phyloP scores from a whole-genome alignment of 2,113 vertebrate species.

The Urocolius indicus region DNA sequence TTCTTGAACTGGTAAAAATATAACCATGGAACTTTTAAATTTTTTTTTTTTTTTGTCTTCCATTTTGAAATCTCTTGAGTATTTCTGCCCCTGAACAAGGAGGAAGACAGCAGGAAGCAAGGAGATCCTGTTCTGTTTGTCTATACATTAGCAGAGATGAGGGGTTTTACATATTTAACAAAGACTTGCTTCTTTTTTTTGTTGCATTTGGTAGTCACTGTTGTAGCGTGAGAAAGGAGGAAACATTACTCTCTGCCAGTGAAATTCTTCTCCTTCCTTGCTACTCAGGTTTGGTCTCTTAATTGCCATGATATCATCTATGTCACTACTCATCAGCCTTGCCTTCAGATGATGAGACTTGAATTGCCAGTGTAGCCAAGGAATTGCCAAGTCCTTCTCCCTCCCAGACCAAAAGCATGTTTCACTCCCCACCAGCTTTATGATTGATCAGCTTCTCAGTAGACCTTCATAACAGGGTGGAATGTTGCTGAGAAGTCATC shows the following conservation, averaged over 20 bases:
- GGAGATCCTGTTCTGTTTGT: slow-evolving; percentile 18
- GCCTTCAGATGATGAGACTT: background rate
- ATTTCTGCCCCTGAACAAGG: background rate
- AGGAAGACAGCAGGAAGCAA: background rate
- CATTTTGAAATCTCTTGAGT: background rate
- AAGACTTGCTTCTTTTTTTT: background rate
- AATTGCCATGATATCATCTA: background rate
- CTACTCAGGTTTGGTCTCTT: slow-evolving; percentile 30
- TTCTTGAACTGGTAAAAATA: background rate
- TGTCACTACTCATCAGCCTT: background rate
- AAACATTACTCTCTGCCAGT: background rate
- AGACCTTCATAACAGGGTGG: background rate
- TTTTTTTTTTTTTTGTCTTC: background rate
- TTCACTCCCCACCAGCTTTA: background rate
- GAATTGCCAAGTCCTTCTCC: background rate
- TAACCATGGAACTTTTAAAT: background rate
- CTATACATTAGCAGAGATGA: background rate
- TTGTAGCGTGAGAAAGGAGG: background rate
- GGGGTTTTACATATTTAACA: slow-evolving; percentile 15
- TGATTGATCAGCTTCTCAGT: background rate
- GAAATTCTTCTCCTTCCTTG: slow-evolving; percentile 3
- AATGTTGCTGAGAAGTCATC: background rate
- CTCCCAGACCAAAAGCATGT: background rate
- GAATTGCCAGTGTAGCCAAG: background rate
- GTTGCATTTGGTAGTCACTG: background rate